These are phyloP conservation scores for Daubentonia madagascariensis DNA, from an alignment of 2,113 vertebrate species.

Conservation along the genomic window DNA sequence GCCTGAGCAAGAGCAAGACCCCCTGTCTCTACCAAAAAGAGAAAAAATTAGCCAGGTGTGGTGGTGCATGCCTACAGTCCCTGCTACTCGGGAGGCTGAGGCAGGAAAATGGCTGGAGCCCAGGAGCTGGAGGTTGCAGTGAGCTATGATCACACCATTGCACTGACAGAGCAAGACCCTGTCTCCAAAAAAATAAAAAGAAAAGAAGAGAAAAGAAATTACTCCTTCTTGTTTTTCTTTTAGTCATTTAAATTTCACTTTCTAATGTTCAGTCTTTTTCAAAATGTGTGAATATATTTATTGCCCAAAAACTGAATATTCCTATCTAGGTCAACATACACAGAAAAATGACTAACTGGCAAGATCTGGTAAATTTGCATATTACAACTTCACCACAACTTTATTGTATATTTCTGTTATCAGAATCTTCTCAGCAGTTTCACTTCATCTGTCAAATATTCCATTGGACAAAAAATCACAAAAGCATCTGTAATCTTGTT, in stretches of 20 bases:
- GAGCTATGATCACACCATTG: too few species aligned
- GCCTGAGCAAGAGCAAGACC: too few species aligned
- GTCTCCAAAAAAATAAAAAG: too few species aligned
- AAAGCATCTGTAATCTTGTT: not conserved
- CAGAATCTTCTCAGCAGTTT: not conserved
- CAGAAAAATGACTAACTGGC: not conserved
- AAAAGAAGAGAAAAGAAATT: not conserved
- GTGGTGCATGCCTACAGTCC: too few species aligned
- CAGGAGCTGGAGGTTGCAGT: too few species aligned
- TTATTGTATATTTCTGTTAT: constrained; percentile 48
- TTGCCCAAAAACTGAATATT: not conserved
- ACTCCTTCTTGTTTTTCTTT: not conserved
- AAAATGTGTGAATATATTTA: not conserved
- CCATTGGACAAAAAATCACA: not conserved
- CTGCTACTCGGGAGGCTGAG: too few species aligned
- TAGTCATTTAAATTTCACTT: constrained; percentile 2
- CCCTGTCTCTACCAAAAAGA: too few species aligned
- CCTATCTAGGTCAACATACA: not conserved
- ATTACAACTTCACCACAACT: constrained; percentile 41
- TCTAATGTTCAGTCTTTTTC: not conserved
- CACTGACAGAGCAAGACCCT: too few species aligned
- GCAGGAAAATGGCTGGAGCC: too few species aligned
- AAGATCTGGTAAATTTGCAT: not conserved
- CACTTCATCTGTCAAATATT: not conserved
- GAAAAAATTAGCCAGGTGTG: too few species aligned